Evolutionary conservation across 2,888 invertebrate genomes (phyloP).

Genomic region (Uloborus plumipes): DNA sequence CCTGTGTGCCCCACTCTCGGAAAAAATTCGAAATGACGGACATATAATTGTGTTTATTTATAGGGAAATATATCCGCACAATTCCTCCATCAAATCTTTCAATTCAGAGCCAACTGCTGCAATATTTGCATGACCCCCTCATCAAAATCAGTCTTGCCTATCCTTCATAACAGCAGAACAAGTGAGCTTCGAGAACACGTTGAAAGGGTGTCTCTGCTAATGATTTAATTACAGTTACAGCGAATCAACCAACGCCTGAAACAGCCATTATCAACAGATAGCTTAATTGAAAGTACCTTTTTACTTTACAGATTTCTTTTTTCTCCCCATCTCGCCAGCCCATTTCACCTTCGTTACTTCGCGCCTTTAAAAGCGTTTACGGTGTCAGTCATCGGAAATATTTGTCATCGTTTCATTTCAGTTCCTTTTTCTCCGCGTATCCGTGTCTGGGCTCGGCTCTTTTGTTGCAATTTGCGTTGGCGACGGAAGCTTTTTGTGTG

Average conservation of each 20-base stretch:
- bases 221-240: conserved; percentile 44
- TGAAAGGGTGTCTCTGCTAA: conserved; percentile 35
- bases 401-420: conserved; percentile 9
- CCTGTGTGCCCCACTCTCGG: too few species aligned
- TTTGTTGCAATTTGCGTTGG: conserved; percentile 40
- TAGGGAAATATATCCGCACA: too few species aligned
- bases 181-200: background rate
- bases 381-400: too few species aligned
- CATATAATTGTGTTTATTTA: too few species aligned
- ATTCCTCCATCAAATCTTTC: too few species aligned
- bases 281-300: conserved; percentile 29
- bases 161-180: too few species aligned
- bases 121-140: too few species aligned
- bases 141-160: too few species aligned
- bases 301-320: background rate
- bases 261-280: conserved; percentile 1
- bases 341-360: too few species aligned
- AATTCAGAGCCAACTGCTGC: too few species aligned
- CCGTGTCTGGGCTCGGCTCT: conserved; percentile 16
- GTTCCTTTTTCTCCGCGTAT: conserved; percentile 16
- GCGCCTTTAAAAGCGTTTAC: too few species aligned
- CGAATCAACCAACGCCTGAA: conserved; percentile 6
- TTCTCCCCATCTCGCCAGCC: background rate
- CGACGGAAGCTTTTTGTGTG: conserved; percentile 36
- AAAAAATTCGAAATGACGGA: too few species aligned